These are phyloP conservation scores for Pituophis catenifer DNA, from an alignment of 2,113 vertebrate genomes.

Conservation along the genomic window DNA sequence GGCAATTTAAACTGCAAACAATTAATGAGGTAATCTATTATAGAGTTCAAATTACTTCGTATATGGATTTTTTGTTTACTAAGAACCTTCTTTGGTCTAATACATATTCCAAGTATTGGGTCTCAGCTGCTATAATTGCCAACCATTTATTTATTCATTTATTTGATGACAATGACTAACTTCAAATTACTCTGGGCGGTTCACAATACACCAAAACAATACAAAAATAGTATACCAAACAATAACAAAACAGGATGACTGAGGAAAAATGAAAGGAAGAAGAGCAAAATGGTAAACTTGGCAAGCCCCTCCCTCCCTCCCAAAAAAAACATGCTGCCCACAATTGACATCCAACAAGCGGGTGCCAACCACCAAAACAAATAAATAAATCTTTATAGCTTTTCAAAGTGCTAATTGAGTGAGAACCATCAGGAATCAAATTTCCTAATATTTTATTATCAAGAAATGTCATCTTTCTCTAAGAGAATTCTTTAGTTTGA, in stretches of 20 bases:
- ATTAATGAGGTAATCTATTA: neutral
- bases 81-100: slow-evolving; percentile 14
- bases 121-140: slow-evolving; percentile 34
- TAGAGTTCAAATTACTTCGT: slow-evolving; percentile 18
- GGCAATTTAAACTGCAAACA: slow-evolving; percentile 9
- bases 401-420: neutral
- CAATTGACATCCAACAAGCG: neutral
- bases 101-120: slow-evolving; percentile 30
- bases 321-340: neutral
- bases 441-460: neutral
- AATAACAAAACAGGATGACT: neutral
- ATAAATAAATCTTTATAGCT: neutral
- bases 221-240: neutral
- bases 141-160: neutral
- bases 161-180: neutral
- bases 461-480: neutral
- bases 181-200: neutral
- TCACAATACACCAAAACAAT: neutral
- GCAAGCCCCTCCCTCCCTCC: accelerated
- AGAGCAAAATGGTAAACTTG: neutral
- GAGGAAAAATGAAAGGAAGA: neutral
- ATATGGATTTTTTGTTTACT: neutral
- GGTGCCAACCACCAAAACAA: neutral
- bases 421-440: neutral
- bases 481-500: neutral